phyloP scores from a whole-genome alignment of 1,140 invertebrate genomes.

The Ylistrum balloti region DNA sequence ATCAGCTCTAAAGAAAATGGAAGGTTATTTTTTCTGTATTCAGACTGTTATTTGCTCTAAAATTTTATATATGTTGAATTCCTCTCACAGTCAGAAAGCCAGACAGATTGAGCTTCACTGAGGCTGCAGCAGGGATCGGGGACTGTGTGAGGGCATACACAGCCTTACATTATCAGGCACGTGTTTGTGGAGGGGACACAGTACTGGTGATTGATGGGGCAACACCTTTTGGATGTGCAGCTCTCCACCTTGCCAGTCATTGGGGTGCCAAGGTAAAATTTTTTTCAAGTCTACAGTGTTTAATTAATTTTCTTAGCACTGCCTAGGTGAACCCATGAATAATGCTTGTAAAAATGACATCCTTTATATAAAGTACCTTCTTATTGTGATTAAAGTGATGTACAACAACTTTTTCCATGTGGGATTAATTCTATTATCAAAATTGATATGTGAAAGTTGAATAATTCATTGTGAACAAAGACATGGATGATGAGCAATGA shows the following conservation, averaged over 20 bases:
- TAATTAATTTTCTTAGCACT: no score
- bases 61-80: constrained; percentile 42
- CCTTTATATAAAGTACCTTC: no score
- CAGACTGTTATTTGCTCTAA: background rate
- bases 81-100: constrained; percentile 82
- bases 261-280: constrained; percentile 83
- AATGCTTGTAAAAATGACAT: no score
- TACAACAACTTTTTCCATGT: no score
- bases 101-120: constrained; percentile 81
- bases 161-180: constrained; percentile 83
- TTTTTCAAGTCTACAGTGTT: background rate
- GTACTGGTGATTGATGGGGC: constrained; percentile 84
- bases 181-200: constrained; percentile 83
- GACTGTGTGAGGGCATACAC: constrained; percentile 83
- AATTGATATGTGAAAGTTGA: no score
- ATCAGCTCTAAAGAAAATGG: no score
- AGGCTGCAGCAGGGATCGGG: constrained; percentile 83
- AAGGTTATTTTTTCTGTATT: no score
- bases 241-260: constrained; percentile 82
- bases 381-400: no score
- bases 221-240: constrained; percentile 81
- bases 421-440: no score
- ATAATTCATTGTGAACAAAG: no score
- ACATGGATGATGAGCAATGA: no score
- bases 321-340: no score